phyloP scores from a whole-genome alignment of 2,888 invertebrate species.

The Platycheirus rosarum region DNA sequence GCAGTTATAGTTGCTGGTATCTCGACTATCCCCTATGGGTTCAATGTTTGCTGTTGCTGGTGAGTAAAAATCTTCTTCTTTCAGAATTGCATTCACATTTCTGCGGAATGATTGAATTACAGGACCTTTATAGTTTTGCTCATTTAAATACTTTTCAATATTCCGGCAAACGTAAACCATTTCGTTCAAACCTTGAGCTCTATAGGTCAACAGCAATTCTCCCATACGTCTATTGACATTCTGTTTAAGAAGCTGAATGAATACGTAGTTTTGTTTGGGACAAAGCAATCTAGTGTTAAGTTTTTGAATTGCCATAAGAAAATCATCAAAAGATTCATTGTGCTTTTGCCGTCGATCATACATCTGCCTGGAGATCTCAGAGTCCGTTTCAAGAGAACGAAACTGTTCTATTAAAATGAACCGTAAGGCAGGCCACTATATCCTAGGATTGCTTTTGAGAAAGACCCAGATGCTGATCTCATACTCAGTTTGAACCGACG shows the following conservation, averaged over 20 bases:
- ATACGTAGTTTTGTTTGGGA: neutral
- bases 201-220: neutral
- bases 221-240: slow-evolving; percentile 2
- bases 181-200: neutral
- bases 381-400: neutral
- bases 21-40: neutral
- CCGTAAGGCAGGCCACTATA: neutral
- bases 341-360: neutral
- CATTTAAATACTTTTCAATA: neutral
- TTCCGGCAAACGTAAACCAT: neutral
- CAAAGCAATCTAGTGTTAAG: neutral
- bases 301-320: neutral
- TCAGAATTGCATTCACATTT: neutral
- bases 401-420: neutral
- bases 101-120: neutral
- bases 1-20: neutral
- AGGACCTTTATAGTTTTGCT: neutral
- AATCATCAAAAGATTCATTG: neutral
- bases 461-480: neutral
- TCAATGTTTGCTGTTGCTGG: neutral
- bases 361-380: neutral
- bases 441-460: neutral
- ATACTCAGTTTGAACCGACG: too few relatives aligned
- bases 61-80: neutral
- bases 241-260: neutral